phyloP scores from a whole-genome alignment of 2,113 vertebrate genomes.

The Oncorhynchus keta region DNA sequence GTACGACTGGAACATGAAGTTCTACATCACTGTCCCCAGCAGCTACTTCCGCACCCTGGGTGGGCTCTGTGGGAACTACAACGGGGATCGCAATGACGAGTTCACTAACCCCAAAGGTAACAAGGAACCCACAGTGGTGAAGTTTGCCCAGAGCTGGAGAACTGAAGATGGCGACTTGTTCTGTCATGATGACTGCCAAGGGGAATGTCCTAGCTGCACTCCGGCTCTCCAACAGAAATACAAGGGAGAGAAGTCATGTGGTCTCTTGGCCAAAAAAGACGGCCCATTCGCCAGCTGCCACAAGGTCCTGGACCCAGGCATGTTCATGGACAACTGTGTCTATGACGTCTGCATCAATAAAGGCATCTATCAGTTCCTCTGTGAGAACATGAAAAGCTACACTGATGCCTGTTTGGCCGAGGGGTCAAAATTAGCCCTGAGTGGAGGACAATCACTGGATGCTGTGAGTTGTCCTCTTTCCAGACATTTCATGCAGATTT shows the following conservation, averaged over 20 bases:
- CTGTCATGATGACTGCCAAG: conserved; percentile 41
- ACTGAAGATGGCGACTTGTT: conserved; percentile 33
- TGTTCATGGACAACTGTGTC: conserved; percentile 69
- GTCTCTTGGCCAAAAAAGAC: not conserved
- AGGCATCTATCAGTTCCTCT: conserved; percentile 43
- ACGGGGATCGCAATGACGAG: conserved; percentile 57
- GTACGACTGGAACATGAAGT: conserved; percentile 53
- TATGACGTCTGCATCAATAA: conserved; percentile 67
- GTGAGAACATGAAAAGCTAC: conserved; percentile 63
- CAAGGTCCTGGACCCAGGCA: conserved; percentile 32
- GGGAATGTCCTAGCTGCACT: conserved; percentile 37
- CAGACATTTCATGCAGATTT: no score
- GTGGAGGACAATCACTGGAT: conserved; percentile 41
- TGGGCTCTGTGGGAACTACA: conserved; percentile 74
- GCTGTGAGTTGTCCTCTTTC: conserved; percentile 40
- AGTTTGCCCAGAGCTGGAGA: conserved; percentile 45
- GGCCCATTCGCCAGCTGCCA: conserved; percentile 74
- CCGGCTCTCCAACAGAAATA: conserved; percentile 11
- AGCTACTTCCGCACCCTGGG: conserved; percentile 8
- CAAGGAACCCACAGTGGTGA: conserved; percentile 3
- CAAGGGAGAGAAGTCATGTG: conserved; percentile 20
- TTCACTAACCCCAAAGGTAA: conserved; percentile 4
- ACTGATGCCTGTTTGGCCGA: conserved; percentile 57
- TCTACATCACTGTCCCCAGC: conserved; percentile 32
- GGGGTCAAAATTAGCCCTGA: conserved; percentile 25